Conservation (phyloP, 2,888 invertebrate genomes). For the Tortricodes alternella region DNA sequence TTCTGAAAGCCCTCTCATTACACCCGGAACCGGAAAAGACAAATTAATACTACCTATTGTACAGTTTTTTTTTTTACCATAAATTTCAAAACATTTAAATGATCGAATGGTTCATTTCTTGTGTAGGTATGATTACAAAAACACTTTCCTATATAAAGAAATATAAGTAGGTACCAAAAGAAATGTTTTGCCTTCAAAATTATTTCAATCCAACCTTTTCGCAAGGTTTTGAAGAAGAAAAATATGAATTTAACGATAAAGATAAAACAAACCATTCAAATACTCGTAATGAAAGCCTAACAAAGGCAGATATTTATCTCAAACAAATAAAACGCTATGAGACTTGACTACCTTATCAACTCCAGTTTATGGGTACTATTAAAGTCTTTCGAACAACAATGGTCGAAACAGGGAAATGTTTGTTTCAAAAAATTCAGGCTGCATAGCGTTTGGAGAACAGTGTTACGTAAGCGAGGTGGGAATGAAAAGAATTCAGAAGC, state of each 20-base stretch:
- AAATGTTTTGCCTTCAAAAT: too few species aligned
- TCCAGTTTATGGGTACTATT: constrained; percentile 32
- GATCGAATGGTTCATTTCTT: too few species aligned
- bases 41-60: too few species aligned
- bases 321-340: constrained; percentile 39
- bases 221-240: constrained; percentile 10
- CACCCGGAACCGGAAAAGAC: too few species aligned
- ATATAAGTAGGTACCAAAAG: too few species aligned
- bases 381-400: constrained; percentile 28
- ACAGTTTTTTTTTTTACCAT: too few species aligned
- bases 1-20: too few species aligned
- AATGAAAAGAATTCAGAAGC: constrained; percentile 40
- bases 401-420: constrained; percentile 15
- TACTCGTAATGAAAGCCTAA: constrained; percentile 34
- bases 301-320: constrained; percentile 39
- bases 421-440: constrained; percentile 25
- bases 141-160: too few species aligned
- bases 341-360: constrained; percentile 31
- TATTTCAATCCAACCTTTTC: too few species aligned
- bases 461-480: constrained; percentile 9
- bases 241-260: constrained; percentile 18
- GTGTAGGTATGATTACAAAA: too few species aligned
- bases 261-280: constrained; percentile 29
- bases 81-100: too few species aligned
- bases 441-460: constrained; percentile 9